Conservation (phyloP, 2,797 vertebrate genomes). For the Gallinago stenura region DNA sequence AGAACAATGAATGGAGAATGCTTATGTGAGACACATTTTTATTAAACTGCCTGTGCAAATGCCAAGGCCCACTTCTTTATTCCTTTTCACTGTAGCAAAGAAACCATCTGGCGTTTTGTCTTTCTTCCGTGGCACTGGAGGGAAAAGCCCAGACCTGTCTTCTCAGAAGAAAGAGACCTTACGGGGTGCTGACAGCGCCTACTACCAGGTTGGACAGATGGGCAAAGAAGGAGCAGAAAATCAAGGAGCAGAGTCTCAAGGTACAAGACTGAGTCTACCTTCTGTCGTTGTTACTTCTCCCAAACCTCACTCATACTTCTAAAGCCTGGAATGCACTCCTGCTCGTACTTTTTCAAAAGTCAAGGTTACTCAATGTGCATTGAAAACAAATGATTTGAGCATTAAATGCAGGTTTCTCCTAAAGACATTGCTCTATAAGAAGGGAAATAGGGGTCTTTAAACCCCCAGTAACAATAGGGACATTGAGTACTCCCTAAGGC, state of each 20-base stretch:
- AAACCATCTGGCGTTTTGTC: slow-evolving; percentile 83
- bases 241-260: slow-evolving; percentile 80
- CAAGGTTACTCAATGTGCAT: neutral
- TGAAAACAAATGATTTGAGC: neutral
- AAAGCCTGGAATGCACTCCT: neutral
- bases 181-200: slow-evolving; percentile 85
- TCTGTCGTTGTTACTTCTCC: neutral
- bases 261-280: slow-evolving; percentile 28
- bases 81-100: slow-evolving; percentile 74
- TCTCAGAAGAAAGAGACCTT: slow-evolving; percentile 85
- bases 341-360: neutral
- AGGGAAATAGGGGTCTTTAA: neutral
- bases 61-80: neutral
- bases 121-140: slow-evolving; percentile 86
- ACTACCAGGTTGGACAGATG: slow-evolving; percentile 84
- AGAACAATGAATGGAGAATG: neutral
- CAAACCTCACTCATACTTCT: neutral
- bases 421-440: neutral
- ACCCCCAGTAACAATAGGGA: neutral
- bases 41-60: neutral
- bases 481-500: neutral
- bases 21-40: neutral
- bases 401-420: neutral
- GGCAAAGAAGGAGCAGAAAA: slow-evolving; percentile 82
- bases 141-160: slow-evolving; percentile 84